Evolutionary conservation across 2,797 vertebrate species (phyloP).

Genomic region (Masticophis lateralis): DNA sequence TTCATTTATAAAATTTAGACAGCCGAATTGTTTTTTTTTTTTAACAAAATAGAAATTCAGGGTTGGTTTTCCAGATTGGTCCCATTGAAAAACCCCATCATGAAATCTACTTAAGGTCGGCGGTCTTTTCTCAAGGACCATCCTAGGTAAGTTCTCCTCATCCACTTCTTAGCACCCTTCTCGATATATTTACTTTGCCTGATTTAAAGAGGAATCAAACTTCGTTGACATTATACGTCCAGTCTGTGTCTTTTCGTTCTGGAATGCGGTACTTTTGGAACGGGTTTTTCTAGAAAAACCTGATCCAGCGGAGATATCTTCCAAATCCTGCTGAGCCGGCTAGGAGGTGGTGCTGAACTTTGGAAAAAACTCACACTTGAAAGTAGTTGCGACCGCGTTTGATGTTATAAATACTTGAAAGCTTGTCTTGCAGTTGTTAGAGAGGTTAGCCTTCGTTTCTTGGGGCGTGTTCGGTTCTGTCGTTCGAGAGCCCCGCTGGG

Average conservation of each 20-base stretch:
- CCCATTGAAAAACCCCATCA: conserved; percentile 34
- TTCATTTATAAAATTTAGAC: neutral
- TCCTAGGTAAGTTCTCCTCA: conserved; percentile 55
- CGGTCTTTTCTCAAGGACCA: conserved; percentile 43
- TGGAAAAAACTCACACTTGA: neutral
- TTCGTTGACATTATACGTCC: neutral
- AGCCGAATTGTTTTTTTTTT: neutral
- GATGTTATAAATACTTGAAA: no score
- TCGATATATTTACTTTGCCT: neutral
- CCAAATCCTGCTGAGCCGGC: neutral
- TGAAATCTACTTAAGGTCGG: conserved; percentile 19
- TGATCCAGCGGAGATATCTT: neutral
- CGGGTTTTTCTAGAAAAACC: neutral
- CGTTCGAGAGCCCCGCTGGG: fast-evolving
- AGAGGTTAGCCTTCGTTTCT: neutral
- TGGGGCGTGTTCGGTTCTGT: neutral
- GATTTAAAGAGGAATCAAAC: fast-evolving
- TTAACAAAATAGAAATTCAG: conserved; percentile 25
- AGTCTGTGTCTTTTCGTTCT: neutral
- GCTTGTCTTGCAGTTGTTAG: no score
- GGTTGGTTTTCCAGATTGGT: conserved; percentile 14
- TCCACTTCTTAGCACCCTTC: neutral
- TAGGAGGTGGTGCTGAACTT: neutral
- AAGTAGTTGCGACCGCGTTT: neutral
- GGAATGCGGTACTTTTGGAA: neutral